These are phyloP conservation scores for Scaptomyza graminum DNA, from an alignment of 1,140 invertebrate genomes.

Conservation along the genomic window DNA sequence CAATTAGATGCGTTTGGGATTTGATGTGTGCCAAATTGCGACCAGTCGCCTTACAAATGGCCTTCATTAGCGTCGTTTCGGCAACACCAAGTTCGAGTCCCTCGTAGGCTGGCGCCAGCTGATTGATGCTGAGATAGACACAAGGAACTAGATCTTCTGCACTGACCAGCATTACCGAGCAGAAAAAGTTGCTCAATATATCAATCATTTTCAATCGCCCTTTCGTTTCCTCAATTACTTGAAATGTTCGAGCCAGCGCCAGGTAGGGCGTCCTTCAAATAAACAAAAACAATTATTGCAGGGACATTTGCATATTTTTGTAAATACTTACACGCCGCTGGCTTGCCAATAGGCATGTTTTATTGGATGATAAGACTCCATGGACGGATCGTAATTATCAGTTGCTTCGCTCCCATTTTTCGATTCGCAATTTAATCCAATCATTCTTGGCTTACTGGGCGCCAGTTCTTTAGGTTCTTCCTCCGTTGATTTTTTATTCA, in stretches of 20 bases:
- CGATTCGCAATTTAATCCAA: slow-evolving; percentile 42
- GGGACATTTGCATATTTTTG: slow-evolving; percentile 5
- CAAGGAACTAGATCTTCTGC: slow-evolving; percentile 95
- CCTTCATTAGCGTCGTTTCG: slow-evolving; percentile 96
- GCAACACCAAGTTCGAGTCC: slow-evolving; percentile 96
- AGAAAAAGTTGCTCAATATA: slow-evolving; percentile 96
- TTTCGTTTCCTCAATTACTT: slow-evolving; percentile 95
- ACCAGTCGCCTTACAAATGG: slow-evolving; percentile 96
- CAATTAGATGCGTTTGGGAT: slow-evolving; percentile 90
- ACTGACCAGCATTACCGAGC: slow-evolving; percentile 94
- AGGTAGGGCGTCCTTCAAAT: slow-evolving; percentile 93
- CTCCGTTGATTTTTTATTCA: not conserved
- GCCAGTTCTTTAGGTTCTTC: not conserved
- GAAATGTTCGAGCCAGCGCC: slow-evolving; percentile 95
- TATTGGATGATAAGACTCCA: slow-evolving; percentile 94
- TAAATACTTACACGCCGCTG: slow-evolving; percentile 87
- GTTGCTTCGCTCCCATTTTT: slow-evolving; percentile 51
- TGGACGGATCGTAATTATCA: slow-evolving; percentile 90
- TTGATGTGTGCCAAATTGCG: slow-evolving; percentile 94
- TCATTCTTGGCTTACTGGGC: slow-evolving; percentile 34
- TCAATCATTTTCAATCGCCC: slow-evolving; percentile 97
- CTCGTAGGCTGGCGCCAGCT: slow-evolving; percentile 97
- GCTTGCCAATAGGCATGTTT: slow-evolving; percentile 94
- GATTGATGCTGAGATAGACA: slow-evolving; percentile 97
- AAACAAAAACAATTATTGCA: not conserved